Percentiles rank a stretch among this genome's conserved stretches.
These are phyloP conservation scores for Pardalotus punctatus DNA, from an alignment of 2,113 vertebrate genomes.

Conservation along the genomic window DNA sequence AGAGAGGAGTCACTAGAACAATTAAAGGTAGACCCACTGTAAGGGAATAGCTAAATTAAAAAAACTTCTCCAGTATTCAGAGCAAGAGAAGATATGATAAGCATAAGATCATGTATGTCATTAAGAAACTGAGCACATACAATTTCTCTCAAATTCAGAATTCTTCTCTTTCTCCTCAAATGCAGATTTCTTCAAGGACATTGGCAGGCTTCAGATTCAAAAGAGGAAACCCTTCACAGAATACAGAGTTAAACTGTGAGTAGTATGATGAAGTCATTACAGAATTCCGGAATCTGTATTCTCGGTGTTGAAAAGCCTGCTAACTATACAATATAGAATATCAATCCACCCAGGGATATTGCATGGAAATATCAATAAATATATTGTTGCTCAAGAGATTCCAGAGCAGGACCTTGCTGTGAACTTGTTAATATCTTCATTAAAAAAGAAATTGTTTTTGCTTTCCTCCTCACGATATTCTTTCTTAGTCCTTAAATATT, in stretches of 20 bases:
- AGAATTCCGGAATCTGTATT: neutral
- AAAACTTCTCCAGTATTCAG: neutral
- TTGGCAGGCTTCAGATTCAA: neutral
- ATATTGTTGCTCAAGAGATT: neutral
- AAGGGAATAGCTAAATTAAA: neutral
- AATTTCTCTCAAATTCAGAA: neutral
- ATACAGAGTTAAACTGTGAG: neutral
- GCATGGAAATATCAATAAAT: neutral
- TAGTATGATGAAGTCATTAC: neutral
- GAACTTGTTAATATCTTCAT: neutral
- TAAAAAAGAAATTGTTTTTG: neutral
- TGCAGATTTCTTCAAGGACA: neutral
- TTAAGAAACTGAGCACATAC: neutral
- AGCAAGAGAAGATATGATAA: neutral
- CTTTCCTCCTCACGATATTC: rapidly evolving
- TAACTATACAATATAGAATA: neutral
- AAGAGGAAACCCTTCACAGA: neutral
- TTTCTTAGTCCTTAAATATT: neutral
- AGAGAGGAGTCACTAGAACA: neutral
- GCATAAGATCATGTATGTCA: neutral
- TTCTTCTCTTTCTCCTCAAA: neutral
- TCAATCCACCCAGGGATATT: neutral
- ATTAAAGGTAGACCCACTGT: neutral
- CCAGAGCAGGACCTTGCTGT: neutral
- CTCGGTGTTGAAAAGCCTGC: neutral